These are phyloP conservation scores for Gasterosteus nipponicus DNA, from an alignment of 2,113 vertebrate genomes.

Conservation along the genomic window DNA sequence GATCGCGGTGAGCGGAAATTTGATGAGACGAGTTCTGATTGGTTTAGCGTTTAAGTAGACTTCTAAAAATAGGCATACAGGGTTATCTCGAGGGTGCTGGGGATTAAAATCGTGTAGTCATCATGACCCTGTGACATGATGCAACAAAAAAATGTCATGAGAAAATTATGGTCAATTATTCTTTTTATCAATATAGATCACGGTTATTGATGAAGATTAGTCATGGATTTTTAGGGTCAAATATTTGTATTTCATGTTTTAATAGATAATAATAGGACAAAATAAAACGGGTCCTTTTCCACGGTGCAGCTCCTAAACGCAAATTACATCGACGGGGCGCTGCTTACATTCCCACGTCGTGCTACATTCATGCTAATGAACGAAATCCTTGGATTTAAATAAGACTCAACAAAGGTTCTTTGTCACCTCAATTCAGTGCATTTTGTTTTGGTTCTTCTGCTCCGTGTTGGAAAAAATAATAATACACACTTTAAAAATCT, in stretches of 20 bases:
- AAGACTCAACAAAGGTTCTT: neutral
- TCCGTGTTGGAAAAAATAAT: neutral
- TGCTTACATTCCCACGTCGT: neutral
- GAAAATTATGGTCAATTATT: neutral
- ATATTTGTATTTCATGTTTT: neutral
- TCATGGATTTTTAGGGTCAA: neutral
- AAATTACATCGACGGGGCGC: neutral
- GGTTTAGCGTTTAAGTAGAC: constrained; percentile 28
- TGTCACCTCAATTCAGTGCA: neutral
- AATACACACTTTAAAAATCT: too few relatives aligned
- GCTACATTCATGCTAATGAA: neutral
- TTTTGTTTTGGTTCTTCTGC: too few relatives aligned
- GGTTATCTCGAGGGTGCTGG: constrained; percentile 12
- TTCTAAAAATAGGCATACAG: constrained; percentile 32
- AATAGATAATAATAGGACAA: neutral
- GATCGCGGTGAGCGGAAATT: constrained; percentile 5
- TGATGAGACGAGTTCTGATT: constrained; percentile 31
- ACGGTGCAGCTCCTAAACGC: neutral
- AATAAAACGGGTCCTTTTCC: neutral
- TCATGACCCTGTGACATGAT: constrained; percentile 30
- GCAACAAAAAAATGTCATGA: neutral
- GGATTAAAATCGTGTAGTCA: constrained; percentile 39
- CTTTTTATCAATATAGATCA: neutral
- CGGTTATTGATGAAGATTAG: neutral
- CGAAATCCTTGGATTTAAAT: neutral